Evolutionary conservation across 2,797 vertebrate species (phyloP).

Genomic region (Centropyge bicolor): DNA sequence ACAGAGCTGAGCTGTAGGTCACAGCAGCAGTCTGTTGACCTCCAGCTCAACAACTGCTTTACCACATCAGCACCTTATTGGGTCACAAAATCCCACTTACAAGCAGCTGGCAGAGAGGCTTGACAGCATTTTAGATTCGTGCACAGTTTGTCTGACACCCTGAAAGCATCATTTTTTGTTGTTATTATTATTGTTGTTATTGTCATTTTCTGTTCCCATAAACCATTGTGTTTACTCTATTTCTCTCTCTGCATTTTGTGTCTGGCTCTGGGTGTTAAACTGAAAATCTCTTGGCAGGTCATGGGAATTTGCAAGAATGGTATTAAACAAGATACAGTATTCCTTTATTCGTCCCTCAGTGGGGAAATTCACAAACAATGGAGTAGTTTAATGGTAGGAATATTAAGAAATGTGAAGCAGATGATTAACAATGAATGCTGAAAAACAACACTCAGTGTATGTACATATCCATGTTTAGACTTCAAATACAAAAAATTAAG

Average conservation of each 20-base stretch:
- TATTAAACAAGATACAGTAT: background rate
- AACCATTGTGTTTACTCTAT: background rate
- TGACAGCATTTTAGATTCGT: background rate
- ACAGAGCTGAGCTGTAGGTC: background rate
- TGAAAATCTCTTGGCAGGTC: background rate
- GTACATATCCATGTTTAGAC: background rate
- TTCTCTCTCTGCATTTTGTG: background rate
- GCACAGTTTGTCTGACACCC: background rate
- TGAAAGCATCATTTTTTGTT: constrained; percentile 1
- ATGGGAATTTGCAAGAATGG: background rate
- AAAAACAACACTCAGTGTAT: background rate
- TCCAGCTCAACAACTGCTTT: background rate
- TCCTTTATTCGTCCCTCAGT: no score
- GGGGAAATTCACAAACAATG: no score
- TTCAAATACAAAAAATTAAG: no score
- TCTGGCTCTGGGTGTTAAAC: constrained; percentile 12
- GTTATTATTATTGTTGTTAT: background rate
- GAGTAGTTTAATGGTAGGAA: background rate
- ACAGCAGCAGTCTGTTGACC: background rate
- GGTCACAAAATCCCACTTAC: background rate
- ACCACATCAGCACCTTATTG: constrained; percentile 8
- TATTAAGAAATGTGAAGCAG: background rate
- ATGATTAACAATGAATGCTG: background rate
- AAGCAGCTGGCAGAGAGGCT: background rate
- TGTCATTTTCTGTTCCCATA: background rate